A percentile compares a stretch with the other conserved stretches of the same genome.
Evolutionary conservation across 23 tunicate species (phyloP).

Genomic region (Styela plicata): DNA sequence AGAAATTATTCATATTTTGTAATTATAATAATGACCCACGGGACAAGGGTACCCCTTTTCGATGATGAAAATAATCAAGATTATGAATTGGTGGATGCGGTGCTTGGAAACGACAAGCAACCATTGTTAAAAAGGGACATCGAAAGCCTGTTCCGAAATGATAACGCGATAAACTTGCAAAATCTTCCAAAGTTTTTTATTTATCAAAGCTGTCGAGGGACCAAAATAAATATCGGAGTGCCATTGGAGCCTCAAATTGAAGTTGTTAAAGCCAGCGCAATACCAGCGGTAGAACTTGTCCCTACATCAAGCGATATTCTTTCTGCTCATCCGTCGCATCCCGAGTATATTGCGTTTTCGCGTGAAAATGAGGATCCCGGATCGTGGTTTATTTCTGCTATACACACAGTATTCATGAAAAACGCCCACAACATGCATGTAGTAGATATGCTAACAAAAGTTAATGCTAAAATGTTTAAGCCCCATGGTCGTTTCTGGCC

Average conservation of each 20-base stretch:
- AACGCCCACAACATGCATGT: not conserved
- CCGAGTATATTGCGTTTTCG: not conserved
- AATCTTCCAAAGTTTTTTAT: not conserved
- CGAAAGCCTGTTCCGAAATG: not conserved
- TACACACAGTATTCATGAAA: not conserved
- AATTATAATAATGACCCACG: not conserved
- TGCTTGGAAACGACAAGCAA: not conserved
- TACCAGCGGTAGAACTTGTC: too few species aligned
- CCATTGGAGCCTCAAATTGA: not conserved
- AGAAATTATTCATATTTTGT: not conserved
- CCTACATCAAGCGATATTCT: not conserved
- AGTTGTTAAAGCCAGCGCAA: not conserved
- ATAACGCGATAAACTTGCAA: not conserved
- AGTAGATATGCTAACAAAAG: not conserved
- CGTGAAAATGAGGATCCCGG: not conserved
- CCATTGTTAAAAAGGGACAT: not conserved
- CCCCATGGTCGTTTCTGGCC: not conserved
- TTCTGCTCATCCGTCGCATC: not conserved
- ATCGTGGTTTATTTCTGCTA: not conserved
- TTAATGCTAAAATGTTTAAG: not conserved
- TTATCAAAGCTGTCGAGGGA: not conserved
- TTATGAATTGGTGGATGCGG: not conserved
- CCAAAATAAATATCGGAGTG: too few species aligned
- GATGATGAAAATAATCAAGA: too few species aligned
- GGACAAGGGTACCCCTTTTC: not conserved